These are phyloP conservation scores for Grapholita molesta DNA, from an alignment of 1,140 invertebrate species.

Conservation along the genomic window DNA sequence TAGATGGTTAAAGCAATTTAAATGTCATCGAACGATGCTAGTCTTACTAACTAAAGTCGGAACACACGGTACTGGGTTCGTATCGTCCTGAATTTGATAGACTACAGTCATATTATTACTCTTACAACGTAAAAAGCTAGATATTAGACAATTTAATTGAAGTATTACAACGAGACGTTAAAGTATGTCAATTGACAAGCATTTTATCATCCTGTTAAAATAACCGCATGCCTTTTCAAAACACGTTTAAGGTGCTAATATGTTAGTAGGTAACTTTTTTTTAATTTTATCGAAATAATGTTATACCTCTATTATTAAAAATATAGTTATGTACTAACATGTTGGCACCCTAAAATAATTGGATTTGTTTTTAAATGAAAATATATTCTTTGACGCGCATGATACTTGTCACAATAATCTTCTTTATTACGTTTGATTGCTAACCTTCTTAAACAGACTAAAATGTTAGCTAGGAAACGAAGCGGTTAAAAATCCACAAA, in stretches of 20 bases:
- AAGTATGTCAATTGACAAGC: not conserved
- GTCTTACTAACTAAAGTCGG: constrained; percentile 19
- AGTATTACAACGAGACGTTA: not conserved
- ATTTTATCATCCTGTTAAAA: constrained; percentile 3
- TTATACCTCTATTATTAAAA: not conserved
- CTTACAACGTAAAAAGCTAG: not conserved
- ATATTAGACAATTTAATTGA: constrained; percentile 14
- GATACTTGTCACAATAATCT: not conserved
- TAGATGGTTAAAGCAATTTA: not conserved
- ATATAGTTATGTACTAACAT: not conserved
- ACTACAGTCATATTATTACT: constrained; percentile 24
- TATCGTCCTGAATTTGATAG: constrained; percentile 36
- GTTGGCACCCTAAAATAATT: not conserved
- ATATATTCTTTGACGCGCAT: not conserved
- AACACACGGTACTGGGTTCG: constrained; percentile 49
- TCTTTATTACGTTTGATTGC: not conserved
- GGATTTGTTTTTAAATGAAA: not conserved
- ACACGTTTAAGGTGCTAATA: not conserved
- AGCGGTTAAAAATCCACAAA: not conserved
- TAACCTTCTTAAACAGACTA: not conserved
- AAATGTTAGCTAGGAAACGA: not conserved
- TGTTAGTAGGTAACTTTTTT: not conserved
- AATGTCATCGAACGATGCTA: constrained; percentile 12
- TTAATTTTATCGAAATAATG: too few relatives aligned
- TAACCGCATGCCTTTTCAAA: constrained; percentile 9